Conservation (phyloP, 2,888 invertebrate species). For the Drosophila leonis region DNA sequence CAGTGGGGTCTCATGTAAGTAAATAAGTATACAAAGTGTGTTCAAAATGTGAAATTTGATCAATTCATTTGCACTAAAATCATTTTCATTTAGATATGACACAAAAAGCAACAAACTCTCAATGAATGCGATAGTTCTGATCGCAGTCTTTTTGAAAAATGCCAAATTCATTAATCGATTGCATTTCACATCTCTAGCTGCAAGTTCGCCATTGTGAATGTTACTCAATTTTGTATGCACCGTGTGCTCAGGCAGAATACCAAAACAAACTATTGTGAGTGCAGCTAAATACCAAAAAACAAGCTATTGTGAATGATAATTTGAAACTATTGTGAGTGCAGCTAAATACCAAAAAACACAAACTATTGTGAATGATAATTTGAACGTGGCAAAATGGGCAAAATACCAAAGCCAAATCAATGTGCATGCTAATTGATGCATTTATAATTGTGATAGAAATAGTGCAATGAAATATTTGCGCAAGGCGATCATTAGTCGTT, state of each 20-base stretch:
- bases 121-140: background rate
- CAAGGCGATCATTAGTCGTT: background rate
- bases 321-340: background rate
- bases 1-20: background rate
- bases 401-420: background rate
- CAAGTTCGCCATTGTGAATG: background rate
- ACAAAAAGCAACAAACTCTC: background rate
- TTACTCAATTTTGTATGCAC: background rate
- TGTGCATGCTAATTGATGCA: background rate
- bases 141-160: background rate
- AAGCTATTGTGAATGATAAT: background rate
- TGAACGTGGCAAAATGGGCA: no score
- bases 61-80: background rate
- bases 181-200: background rate
- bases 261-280: background rate
- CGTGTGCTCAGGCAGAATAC: background rate
- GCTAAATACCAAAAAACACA: constrained; percentile 4
- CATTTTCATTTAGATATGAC: background rate
- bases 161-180: background rate
- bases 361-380: background rate
- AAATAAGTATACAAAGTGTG: background rate
- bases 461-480: background rate
- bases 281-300: constrained; percentile 2
- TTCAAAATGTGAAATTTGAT: background rate
- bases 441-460: background rate